A percentile compares a stretch with the other conserved stretches of the same genome.
phyloP scores from a whole-genome alignment of 2,113 vertebrate genomes.

The Ailurus styani region DNA sequence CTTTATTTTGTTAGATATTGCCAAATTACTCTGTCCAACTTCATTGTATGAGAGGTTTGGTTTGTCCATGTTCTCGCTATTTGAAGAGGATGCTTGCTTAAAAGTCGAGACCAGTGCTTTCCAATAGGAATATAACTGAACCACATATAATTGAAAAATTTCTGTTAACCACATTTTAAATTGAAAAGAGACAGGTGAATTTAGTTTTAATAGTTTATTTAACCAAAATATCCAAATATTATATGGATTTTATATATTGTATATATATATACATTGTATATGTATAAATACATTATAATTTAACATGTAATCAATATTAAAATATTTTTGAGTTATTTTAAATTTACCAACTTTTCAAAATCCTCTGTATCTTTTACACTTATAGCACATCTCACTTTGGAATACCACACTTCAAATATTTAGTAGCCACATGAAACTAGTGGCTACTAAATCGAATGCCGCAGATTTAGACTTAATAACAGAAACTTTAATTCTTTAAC shows the following conservation, averaged over 20 bases:
- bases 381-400: not conserved
- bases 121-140: not conserved
- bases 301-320: not conserved
- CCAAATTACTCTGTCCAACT: not conserved
- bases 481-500: not conserved
- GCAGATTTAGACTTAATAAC: not conserved
- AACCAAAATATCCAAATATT: not conserved
- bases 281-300: not conserved
- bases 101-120: not conserved
- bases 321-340: not conserved
- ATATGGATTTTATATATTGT: no score
- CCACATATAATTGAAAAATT: not conserved
- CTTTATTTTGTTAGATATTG: not conserved
- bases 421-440: not conserved
- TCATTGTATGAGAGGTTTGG: not conserved
- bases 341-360: not conserved
- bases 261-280: no score
- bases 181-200: not conserved
- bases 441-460: not conserved
- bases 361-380: not conserved
- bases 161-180: not conserved
- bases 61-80: not conserved
- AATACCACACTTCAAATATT: not conserved
- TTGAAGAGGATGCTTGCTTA: not conserved
- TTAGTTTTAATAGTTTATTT: conserved; percentile 1